Base-by-base conservation (phyloP, 2,888 invertebrate species). In the Dynastes maya region DNA sequence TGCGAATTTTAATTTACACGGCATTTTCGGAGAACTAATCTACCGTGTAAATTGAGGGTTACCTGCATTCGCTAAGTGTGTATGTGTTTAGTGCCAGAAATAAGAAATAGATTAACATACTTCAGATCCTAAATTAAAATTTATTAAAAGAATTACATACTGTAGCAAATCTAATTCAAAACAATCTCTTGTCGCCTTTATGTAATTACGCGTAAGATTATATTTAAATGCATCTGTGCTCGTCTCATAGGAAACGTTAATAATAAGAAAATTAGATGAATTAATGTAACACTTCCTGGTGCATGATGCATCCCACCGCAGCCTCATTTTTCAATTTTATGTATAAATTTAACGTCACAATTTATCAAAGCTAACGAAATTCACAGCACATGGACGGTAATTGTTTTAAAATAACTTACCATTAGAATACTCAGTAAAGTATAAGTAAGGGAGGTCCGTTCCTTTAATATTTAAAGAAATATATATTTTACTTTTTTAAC, bases 191-290 rank as follows among this genome's bases (percentile, higher is more conserved):
- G 40, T 16, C 58, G 58, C 40, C 32, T 58, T 72, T 45, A 22
- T 58, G 71, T 55, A 72, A 72, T 72, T 37, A 72, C 16, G 40
- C 3, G 37, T 16, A 58, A 58, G 40, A 58, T 58, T 71, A 27
- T 58, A 71, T 37, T 71, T 55, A 55, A 58, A 58, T 40, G 61
- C 72, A 72, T 53, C 16, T 40, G 32, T 40, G 55, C 45, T 45
- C 61, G 40, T 72, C 72, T 58, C 40, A 40, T 72, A 72, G 72
- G 72, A 72, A 72, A 58, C 27, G 72, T 72, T 58, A 72, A 72
- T 72, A 72, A 72, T 72, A 58, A 72, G 72, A 72, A 72, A 72
- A 72, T 72, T 72, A 72, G 58, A 58, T 6, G 72, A 61, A 72
- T 72, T 72, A 72, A 72, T 72, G 37, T 72, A 58, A 58, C 72